A percentile compares a stretch with the other conserved stretches of the same genome.
Conservation (phyloP, 1,140 invertebrate species). For the Vanessa tameamea region DNA sequence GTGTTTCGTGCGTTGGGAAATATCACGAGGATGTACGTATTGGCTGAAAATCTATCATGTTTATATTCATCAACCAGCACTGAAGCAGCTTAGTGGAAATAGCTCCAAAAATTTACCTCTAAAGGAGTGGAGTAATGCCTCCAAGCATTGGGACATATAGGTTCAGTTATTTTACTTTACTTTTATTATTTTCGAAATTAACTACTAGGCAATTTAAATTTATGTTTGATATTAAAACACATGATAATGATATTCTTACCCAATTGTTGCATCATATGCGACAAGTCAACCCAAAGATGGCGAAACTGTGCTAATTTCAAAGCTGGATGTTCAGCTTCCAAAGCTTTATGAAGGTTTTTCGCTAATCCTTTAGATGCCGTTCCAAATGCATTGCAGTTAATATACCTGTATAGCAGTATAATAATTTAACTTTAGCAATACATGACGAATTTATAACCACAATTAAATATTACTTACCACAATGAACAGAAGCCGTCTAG, state of each 20-base stretch:
- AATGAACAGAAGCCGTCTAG: constrained; percentile 84
- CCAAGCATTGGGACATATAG: too few relatives aligned
- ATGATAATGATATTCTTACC: constrained; percentile 55
- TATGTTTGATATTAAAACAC: neutral
- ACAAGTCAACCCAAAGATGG: constrained; percentile 85
- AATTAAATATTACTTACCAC: constrained; percentile 69
- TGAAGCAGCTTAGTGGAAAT: too few relatives aligned
- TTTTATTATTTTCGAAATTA: too few relatives aligned
- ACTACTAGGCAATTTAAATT: neutral
- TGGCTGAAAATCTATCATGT: too few relatives aligned
- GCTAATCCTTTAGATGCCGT: constrained; percentile 83
- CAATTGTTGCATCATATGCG: constrained; percentile 87
- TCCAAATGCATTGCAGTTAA: constrained; percentile 85
- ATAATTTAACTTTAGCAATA: too few relatives aligned
- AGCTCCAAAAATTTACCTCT: too few relatives aligned
- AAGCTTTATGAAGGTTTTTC: constrained; percentile 81
- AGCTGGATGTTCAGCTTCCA: constrained; percentile 82
- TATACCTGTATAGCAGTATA: constrained; percentile 64
- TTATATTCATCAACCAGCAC: too few relatives aligned
- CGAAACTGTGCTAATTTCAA: constrained; percentile 83
- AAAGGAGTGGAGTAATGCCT: too few relatives aligned
- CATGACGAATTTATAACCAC: too few relatives aligned
- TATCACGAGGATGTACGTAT: too few relatives aligned
- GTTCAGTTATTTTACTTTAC: too few relatives aligned
- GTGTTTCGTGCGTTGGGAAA: too few relatives aligned